Evolutionary conservation across 2,888 invertebrate genomes (phyloP).

Genomic region (Chrysolina haemoptera): DNA sequence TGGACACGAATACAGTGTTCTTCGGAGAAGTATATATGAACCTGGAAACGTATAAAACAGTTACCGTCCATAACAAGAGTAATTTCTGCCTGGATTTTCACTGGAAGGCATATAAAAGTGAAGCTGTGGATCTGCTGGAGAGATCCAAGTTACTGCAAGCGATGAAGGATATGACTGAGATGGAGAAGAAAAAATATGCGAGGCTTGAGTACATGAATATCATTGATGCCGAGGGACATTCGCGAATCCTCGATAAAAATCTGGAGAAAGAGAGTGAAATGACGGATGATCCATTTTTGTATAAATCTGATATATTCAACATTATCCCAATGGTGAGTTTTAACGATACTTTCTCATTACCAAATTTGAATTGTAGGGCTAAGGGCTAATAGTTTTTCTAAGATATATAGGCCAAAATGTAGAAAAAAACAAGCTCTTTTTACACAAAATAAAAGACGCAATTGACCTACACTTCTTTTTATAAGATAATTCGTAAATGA

Average conservation of each 20-base stretch:
- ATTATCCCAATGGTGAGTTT: conserved; percentile 51
- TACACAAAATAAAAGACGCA: too few relatives aligned
- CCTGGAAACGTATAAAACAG: conserved; percentile 67
- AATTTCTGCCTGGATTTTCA: conserved; percentile 72
- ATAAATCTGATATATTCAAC: conserved; percentile 49
- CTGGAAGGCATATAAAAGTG: conserved; percentile 73
- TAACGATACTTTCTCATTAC: too few relatives aligned
- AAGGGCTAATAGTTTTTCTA: too few relatives aligned
- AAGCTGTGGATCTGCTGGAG: conserved; percentile 66
- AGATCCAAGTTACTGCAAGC: conserved; percentile 53
- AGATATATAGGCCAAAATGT: too few relatives aligned
- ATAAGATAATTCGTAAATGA: too few relatives aligned
- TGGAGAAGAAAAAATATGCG: conserved; percentile 58
- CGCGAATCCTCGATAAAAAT: conserved; percentile 68
- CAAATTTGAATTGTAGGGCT: too few relatives aligned
- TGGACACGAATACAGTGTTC: conserved; percentile 71
- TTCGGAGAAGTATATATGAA: conserved; percentile 76
- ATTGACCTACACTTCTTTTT: too few relatives aligned
- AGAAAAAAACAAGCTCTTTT: too few relatives aligned
- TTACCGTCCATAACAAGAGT: conserved; percentile 62
- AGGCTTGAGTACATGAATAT: conserved; percentile 61
- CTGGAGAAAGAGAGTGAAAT: conserved; percentile 66
- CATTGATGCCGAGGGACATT: conserved; percentile 61
- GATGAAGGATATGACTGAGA: conserved; percentile 56
- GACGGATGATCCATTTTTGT: conserved; percentile 64